Base-by-base conservation (phyloP, 2,113 vertebrate species). In the Anarhynchus alexandrinus region DNA sequence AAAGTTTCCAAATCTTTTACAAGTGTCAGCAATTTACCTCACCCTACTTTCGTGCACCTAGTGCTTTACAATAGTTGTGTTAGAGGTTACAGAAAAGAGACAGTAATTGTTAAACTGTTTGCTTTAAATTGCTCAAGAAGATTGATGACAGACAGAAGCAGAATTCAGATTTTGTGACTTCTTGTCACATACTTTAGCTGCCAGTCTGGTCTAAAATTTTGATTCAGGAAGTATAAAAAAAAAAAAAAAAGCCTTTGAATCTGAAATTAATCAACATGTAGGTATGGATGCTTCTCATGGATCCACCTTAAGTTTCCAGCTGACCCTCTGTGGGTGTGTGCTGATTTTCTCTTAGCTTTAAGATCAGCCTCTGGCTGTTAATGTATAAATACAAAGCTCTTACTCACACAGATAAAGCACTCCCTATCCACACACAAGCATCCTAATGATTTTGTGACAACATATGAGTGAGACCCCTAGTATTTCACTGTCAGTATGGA, bases 401-500 rank as follows among this genome's bases (percentile, higher is more conserved):
- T 69, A 30, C 14, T 86, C 54, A n/a, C 32, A 74, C 3, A 52
- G 40, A 74, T 29, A 67, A 78, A 93, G 5, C 27, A 71, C 47
- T 67, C 15, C 21, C 30, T 92, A 87, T 94, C 36, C 52, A 51
- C 45, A 58, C 3, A 15, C 15, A 22, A 67, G 13, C 43, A 54
- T 65, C 30, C 36, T 49, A 47, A 74, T 59, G 54, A 47, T 88
- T 96, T 70, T 27, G 12, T 26, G 42, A 67, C 22, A n/a, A 5
- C 22, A 52, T 58, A 30, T 83, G 29, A 87, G 21, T 42, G 45
- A 90, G 38, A 59, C 10, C 17, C 3, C 1, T 8, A 40, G 42
- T 40, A 42, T 72, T 84, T 84, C n/a, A 22, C 30, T 69, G 52
- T 91, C 92, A 94, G 74, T 93, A 78, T 82, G 86, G 47, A 97